phyloP scores from a whole-genome alignment of 2,113 vertebrate genomes.

The Petrocephalus zakoni region DNA sequence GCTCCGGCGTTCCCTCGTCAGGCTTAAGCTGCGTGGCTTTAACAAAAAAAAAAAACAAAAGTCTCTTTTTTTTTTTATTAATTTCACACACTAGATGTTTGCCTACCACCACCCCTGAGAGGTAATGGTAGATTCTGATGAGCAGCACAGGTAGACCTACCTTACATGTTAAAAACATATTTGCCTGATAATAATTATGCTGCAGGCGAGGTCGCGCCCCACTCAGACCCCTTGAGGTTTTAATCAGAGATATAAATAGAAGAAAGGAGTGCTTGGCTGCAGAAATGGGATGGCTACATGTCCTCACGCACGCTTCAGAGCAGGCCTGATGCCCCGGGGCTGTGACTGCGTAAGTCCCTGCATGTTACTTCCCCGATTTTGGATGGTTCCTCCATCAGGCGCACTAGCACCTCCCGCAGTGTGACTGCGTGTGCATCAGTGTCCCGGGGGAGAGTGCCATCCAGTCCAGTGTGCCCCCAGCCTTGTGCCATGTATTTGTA shows the following conservation, averaged over 20 bases:
- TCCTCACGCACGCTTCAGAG: neutral
- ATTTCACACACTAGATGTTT: neutral
- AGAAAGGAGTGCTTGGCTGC: neutral
- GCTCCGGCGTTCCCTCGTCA: constrained; percentile 82
- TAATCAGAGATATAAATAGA: neutral
- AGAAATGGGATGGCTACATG: neutral
- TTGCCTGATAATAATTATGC: neutral
- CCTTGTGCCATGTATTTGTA: neutral
- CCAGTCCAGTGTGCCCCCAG: neutral
- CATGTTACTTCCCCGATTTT: neutral
- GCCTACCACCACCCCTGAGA: neutral
- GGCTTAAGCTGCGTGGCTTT: constrained; percentile 88
- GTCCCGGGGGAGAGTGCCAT: neutral
- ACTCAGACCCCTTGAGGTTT: neutral
- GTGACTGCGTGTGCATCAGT: neutral
- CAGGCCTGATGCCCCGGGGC: too few species aligned
- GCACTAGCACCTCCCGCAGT: neutral
- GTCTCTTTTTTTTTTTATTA: neutral
- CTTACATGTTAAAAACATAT: neutral
- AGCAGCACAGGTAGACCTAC: neutral
- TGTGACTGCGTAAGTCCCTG: neutral
- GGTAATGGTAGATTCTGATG: neutral
- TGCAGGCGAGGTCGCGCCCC: neutral
- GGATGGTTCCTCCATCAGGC: neutral
- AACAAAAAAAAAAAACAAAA: neutral